Evolutionary conservation across 1,140 invertebrate genomes (phyloP).

Genomic region (Camponotus floridanus): DNA sequence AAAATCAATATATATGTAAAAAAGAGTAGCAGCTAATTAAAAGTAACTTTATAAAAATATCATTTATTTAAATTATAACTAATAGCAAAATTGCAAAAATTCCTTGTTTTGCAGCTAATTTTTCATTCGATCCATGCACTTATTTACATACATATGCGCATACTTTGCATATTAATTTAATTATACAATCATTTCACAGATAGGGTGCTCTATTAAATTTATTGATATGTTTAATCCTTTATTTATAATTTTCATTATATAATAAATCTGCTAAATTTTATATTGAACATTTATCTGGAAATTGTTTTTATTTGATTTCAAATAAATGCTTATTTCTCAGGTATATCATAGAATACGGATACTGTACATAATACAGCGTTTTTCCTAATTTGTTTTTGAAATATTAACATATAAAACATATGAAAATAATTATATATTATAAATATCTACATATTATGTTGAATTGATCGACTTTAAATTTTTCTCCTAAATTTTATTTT

Average conservation of each 20-base stretch:
- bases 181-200: not conserved
- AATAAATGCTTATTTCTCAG: conserved; percentile 62
- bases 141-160: not conserved
- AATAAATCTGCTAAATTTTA: conserved; percentile 33
- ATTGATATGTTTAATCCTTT: not conserved
- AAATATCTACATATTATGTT: not conserved
- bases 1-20: conserved; percentile 37
- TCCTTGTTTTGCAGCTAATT: not conserved
- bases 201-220: conserved; percentile 4
- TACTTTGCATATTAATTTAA: conserved; percentile 28
- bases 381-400: conserved; percentile 31
- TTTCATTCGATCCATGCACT: not conserved
- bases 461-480: not conserved
- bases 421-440: not conserved
- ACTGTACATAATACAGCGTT: conserved; percentile 41
- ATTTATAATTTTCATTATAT: conserved; percentile 15
- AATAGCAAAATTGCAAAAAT: not conserved
- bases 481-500: not conserved
- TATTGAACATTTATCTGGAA: conserved; percentile 21
- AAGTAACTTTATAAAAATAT: conserved; percentile 37
- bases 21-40: conserved; percentile 8
- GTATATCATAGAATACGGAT: conserved; percentile 13
- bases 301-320: conserved; percentile 38
- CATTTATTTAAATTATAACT: conserved; percentile 1
- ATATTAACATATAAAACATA: conserved; percentile 35